Evolutionary conservation across 2,113 vertebrate genomes (phyloP), one percentile per base, ranked within the genome.

Genomic region (Gambusia affinis): DNA sequence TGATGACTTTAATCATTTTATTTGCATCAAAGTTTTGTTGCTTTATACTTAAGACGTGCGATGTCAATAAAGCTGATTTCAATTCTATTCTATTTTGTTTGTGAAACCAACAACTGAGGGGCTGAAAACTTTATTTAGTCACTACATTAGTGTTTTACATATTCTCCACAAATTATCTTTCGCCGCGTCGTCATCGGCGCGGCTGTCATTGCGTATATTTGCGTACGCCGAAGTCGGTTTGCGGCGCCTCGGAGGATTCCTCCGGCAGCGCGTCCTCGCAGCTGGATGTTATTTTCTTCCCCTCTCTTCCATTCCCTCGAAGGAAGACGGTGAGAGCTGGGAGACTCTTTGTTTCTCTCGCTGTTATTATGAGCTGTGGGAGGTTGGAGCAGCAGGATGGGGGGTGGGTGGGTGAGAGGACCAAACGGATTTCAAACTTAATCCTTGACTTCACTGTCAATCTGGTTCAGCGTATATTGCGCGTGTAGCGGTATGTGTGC

Each of bases 251-350:
- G 39, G 29, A 80, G 74, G 80, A 79, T 30, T 12, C 5, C 35
- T 64, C 66, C 82, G 76, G 82, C 82, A 73, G 70, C 72, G 54
- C 66, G 79, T 31, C 57, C 11, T 4, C 24, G 67, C 61, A 33
- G 77, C 74, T 63, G 67, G 79, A 76, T 82, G 72, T 82, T 74
- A 28, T 77, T 78, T 70, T 81, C 14, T 0, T 82, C 65, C 1
- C 35, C 64, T 31, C 44, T 82, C 65, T 69, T 76, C 67, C 81
- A 76, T 84, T 82, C 84, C 60, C 61, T 85, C 81, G 69, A 30
- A 47, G 39, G 42, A 39, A 73, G 67, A 78, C 69, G 78, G 82
- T 11, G 8, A 75, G 62, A 47, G 62, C 70, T 5, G 79, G 71
- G 85, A 72, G 79, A 73, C 35, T 85, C 76, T 64, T 66, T 75